Conservation (phyloP, 2,113 vertebrate genomes). For the Microcebus ravelobensis region DNA sequence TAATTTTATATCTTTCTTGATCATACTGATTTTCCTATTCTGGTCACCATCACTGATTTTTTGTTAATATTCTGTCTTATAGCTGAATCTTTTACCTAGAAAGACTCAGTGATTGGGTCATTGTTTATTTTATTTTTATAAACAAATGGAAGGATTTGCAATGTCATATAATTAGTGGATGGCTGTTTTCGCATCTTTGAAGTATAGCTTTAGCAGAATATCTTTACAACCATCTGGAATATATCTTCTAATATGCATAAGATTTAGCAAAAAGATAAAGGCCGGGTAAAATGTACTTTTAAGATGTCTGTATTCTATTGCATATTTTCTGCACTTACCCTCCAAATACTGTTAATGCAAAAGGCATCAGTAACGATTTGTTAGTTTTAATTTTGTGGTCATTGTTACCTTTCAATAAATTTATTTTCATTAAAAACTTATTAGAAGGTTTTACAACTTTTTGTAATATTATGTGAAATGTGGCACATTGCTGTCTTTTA, state of each 20-base stretch:
- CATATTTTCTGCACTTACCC: not conserved
- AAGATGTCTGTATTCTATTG: not conserved
- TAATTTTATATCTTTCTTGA: constrained; percentile 12
- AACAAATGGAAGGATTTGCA: not conserved
- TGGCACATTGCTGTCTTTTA: constrained; percentile 69
- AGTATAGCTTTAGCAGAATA: not conserved
- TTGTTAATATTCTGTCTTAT: not conserved
- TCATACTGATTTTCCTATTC: constrained; percentile 15
- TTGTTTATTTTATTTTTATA: constrained; percentile 11
- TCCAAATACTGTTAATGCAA: constrained; percentile 15
- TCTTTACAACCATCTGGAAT: constrained; percentile 17
- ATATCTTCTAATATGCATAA: not conserved
- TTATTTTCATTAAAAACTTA: constrained; percentile 66
- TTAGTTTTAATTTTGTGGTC: constrained; percentile 41
- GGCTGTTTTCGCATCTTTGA: not conserved
- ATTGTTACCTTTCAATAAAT: constrained; percentile 47
- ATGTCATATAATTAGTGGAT: not conserved
- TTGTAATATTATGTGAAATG: constrained; percentile 58
- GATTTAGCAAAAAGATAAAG: constrained; percentile 35
- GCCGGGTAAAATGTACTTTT: constrained; percentile 31
- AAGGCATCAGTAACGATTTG: constrained; percentile 4
- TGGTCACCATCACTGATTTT: not conserved
- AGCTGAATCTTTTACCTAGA: not conserved
- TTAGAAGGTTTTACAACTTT: constrained; percentile 37
- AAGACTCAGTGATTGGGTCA: not conserved